Evolutionary conservation across 2,888 invertebrate species (phyloP).

Genomic region (Cephalotes varians): DNA sequence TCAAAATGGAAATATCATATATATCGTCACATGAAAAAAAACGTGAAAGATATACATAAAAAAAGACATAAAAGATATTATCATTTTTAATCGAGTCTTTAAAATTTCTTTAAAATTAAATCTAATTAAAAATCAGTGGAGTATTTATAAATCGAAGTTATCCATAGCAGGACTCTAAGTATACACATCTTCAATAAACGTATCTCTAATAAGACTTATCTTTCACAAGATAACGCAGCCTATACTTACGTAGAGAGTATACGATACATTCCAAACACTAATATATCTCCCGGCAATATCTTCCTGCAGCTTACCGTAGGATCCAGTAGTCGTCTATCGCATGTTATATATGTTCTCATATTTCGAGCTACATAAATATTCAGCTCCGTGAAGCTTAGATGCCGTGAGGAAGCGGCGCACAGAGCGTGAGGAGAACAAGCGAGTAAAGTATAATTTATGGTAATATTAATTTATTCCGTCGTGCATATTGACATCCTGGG

Average conservation of each 20-base stretch:
- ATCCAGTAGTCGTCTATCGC: not conserved
- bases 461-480: conserved; percentile 14
- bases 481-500: not conserved
- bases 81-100: not conserved
- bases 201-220: not conserved
- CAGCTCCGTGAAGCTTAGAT: not conserved
- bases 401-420: no score
- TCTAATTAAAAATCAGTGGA: not conserved
- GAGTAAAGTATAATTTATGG: conserved; percentile 10
- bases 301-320: not conserved
- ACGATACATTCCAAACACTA: not conserved
- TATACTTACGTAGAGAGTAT: not conserved
- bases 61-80: no score
- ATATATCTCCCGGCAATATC: conserved; percentile 20
- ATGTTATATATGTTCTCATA: conserved; percentile 8
- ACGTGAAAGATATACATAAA: not conserved
- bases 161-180: not conserved
- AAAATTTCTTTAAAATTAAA: not conserved
- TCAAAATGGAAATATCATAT: not conserved
- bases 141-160: not conserved
- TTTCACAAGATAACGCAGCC: not conserved
- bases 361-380: conserved; percentile 18
- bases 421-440: not conserved
- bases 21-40: no score
- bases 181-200: not conserved